These are phyloP conservation scores for Anoplophora glabripennis DNA, from an alignment of 1,140 invertebrate species.

Conservation along the genomic window DNA sequence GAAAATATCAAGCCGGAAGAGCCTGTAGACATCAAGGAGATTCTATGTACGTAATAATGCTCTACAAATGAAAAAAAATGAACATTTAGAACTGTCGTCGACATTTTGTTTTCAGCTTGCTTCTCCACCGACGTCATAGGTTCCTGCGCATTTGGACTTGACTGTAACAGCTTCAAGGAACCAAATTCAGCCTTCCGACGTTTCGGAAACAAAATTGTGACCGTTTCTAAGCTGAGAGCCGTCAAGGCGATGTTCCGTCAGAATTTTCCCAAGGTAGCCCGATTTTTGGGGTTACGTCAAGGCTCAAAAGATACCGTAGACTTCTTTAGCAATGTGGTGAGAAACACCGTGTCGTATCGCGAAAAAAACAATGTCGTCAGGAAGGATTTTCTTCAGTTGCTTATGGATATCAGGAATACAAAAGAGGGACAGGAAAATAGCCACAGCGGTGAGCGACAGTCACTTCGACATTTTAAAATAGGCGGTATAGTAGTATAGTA, in stretches of 20 bases:
- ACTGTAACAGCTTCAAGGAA: constrained; percentile 50
- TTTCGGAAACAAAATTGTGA: constrained; percentile 39
- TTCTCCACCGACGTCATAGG: constrained; percentile 65
- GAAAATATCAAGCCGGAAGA: constrained; percentile 27
- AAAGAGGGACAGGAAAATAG: not conserved
- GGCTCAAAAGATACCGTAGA: constrained; percentile 33
- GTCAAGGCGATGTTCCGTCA: not conserved
- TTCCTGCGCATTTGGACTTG: constrained; percentile 54
- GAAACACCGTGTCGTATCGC: constrained; percentile 49
- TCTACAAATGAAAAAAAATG: no score
- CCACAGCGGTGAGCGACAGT: no score
- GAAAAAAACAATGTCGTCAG: constrained; percentile 46
- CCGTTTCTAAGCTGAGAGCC: not conserved
- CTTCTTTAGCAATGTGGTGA: constrained; percentile 50
- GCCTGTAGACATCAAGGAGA: constrained; percentile 23
- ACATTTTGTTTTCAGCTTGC: constrained; percentile 51
- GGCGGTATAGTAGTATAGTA: no score
- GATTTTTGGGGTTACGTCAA: constrained; percentile 16
- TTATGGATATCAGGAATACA: constrained; percentile 38
- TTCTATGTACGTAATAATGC: constrained; percentile 30
- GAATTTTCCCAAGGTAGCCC: constrained; percentile 3
- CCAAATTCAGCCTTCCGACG: constrained; percentile 48
- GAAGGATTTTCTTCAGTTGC: constrained; percentile 55
- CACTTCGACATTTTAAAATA: no score
- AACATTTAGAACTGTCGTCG: no score